phyloP scores from a whole-genome alignment of 2,888 invertebrate genomes.

The Archips xylosteana region DNA sequence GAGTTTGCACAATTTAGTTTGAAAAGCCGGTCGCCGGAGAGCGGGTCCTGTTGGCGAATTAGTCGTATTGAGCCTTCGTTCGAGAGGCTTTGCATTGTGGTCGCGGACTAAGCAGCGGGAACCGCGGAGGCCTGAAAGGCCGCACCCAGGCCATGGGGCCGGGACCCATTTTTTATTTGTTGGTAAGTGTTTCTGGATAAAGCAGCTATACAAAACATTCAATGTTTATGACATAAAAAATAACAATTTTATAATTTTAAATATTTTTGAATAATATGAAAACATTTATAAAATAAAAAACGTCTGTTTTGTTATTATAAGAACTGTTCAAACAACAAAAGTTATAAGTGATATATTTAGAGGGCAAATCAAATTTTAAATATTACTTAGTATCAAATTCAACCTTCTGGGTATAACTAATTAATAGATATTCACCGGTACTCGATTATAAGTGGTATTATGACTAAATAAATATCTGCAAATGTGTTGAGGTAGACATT shows the following conservation, averaged over 20 bases:
- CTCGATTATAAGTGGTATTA: not conserved
- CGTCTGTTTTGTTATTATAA: no score
- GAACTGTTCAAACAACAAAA: no score
- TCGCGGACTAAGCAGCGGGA: constrained; percentile 19
- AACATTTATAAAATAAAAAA: no score
- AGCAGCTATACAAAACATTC: not conserved
- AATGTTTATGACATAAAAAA: no score
- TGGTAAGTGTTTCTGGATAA: constrained; percentile 66
- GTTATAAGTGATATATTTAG: not conserved
- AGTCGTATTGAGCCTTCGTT: constrained; percentile 60
- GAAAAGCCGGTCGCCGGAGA: constrained; percentile 77
- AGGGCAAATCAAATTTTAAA: not conserved
- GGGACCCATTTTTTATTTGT: constrained; percentile 71
- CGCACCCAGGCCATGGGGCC: constrained; percentile 79
- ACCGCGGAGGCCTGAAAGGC: constrained; percentile 60
- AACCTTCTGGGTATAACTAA: not conserved
- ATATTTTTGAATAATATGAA: no score
- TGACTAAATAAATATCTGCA: not conserved
- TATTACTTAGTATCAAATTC: not conserved
- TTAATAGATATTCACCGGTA: not conserved
- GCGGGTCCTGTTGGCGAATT: constrained; percentile 79
- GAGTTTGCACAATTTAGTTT: constrained; percentile 84
- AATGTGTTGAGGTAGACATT: not conserved
- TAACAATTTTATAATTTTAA: no score
- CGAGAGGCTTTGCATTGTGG: constrained; percentile 61